A percentile compares a stretch with the other conserved stretches of the same genome.
Evolutionary conservation across 2,888 invertebrate genomes (phyloP).

Genomic region (Drosophila kanekoi): DNA sequence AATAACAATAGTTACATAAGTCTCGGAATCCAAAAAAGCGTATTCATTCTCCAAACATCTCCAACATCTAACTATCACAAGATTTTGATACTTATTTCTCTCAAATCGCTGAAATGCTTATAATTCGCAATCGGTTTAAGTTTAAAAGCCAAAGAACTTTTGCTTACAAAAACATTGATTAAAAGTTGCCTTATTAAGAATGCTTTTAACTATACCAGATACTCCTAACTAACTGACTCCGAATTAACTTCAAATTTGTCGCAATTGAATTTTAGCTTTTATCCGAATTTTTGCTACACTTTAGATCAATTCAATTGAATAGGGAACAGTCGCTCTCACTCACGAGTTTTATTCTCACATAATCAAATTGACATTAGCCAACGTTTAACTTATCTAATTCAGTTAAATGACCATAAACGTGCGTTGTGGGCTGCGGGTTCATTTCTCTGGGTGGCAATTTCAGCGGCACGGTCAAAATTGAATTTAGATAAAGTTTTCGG

Average conservation of each 20-base stretch:
- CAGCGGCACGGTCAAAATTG: conserved; percentile 42
- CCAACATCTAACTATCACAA: background rate
- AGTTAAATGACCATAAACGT: conserved; percentile 53
- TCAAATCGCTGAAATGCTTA: no score
- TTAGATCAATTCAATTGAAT: conserved; percentile 2
- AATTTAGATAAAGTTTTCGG: conserved; percentile 56
- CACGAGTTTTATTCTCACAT: conserved; percentile 56
- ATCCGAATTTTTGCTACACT: conserved; percentile 13
- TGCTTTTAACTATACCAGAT: background rate
- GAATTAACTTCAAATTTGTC: conserved; percentile 4
- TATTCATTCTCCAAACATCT: background rate
- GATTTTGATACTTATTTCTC: no score
- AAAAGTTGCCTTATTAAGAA: background rate
- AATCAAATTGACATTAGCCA: conserved; percentile 74
- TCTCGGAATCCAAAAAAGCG: background rate
- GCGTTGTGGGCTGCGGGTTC: conserved; percentile 18
- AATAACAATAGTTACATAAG: no score
- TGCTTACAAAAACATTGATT: background rate
- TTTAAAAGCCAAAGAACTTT: no score
- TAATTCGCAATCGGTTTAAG: no score
- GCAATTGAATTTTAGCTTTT: conserved; percentile 9
- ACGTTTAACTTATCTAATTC: conserved; percentile 71
- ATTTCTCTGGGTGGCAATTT: conserved; percentile 23
- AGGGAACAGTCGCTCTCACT: background rate
- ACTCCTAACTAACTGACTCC: background rate